Evolutionary conservation across 1,140 invertebrate species (phyloP).

Genomic region (Portunus trituberculatus): DNA sequence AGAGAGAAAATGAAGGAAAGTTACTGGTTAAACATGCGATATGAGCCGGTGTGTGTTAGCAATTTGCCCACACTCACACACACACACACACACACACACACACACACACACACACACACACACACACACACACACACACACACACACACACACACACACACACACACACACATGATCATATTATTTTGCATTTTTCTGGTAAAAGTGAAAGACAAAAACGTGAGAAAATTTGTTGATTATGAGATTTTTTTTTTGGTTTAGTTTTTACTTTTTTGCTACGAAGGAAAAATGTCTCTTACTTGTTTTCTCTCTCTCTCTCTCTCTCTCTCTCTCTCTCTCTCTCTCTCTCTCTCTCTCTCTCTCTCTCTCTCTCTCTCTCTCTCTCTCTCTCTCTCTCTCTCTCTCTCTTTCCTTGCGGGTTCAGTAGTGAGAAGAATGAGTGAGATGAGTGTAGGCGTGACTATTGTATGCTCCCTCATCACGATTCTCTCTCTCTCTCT

Average conservation of each 20-base stretch:
- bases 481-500: constrained; percentile 2
- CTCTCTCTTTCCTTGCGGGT: not conserved
- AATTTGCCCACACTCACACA: too few relatives aligned
- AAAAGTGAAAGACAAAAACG: too few relatives aligned
- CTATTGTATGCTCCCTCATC: not conserved
- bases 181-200: too few relatives aligned
- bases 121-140: constrained; percentile 48
- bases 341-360: too few relatives aligned
- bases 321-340: too few relatives aligned
- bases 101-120: constrained; percentile 61
- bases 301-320: not conserved
- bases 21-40: too few relatives aligned
- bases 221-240: not conserved
- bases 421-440: not conserved
- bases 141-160: constrained; percentile 61
- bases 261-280: not conserved
- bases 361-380: not conserved
- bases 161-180: not conserved
- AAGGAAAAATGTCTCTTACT: not conserved
- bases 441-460: not conserved
- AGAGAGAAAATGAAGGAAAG: too few relatives aligned
- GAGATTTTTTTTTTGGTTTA: not conserved
- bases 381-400: not conserved
- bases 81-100: not conserved
- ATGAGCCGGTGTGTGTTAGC: too few relatives aligned